Evolutionary conservation across 2,113 vertebrate genomes (phyloP).

Genomic region (Nansenia antarctica): DNA sequence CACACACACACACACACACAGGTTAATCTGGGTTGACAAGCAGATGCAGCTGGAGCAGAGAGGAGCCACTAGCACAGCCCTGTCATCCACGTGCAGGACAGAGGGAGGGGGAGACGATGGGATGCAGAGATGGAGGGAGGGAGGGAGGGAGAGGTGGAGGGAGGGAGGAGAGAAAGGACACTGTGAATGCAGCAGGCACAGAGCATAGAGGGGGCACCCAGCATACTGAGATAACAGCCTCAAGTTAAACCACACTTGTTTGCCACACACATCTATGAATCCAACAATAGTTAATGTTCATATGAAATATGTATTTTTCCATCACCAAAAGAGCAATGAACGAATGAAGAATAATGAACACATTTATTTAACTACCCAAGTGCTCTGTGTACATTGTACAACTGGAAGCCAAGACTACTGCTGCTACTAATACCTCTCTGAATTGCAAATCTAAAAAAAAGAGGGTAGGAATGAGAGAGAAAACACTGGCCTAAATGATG

Average conservation of each 20-base stretch:
- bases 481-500: neutral
- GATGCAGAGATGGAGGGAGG: neutral
- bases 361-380: neutral
- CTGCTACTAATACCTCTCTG: neutral
- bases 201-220: neutral
- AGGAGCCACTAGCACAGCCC: neutral
- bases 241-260: neutral
- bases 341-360: too few species aligned
- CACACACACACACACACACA: slow-evolving; percentile 18
- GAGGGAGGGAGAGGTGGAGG: neutral
- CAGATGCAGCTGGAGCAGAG: neutral
- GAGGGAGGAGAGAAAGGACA: neutral
- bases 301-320: too few species aligned
- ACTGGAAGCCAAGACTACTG: too few species aligned
- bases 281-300: neutral
- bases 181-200: neutral
- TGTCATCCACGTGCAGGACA: neutral
- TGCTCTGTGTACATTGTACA: neutral
- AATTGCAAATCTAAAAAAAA: neutral
- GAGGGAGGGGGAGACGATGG: neutral
- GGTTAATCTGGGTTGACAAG: neutral
- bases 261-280: neutral
- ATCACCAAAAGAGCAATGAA: neutral
- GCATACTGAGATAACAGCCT: neutral
- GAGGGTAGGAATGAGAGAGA: neutral